Evolutionary conservation across 2,113 vertebrate genomes (phyloP).

Genomic region (Microcebus murinus): DNA sequence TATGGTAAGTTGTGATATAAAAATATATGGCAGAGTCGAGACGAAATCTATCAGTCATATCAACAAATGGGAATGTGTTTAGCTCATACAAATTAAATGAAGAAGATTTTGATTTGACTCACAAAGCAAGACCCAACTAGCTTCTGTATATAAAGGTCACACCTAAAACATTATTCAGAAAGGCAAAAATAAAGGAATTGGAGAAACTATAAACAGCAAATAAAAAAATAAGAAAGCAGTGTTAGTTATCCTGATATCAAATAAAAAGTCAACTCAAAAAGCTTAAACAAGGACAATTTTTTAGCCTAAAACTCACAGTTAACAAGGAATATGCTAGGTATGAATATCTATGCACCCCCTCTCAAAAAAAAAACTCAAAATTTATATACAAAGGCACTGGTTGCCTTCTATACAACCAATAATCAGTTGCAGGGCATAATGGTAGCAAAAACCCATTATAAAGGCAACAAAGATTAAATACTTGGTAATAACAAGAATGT

Average conservation of each 20-base stretch:
- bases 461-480: background rate
- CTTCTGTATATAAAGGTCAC: background rate
- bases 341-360: background rate
- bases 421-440: background rate
- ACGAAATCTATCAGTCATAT: background rate
- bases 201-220: background rate
- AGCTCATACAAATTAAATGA: background rate
- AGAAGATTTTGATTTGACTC: background rate
- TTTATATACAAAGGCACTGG: background rate
- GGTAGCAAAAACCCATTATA: background rate
- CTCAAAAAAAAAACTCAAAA: background rate
- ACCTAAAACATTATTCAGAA: background rate
- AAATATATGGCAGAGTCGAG: background rate
- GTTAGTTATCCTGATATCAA: background rate
- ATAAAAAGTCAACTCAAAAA: background rate
- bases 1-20: background rate
- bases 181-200: background rate
- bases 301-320: background rate
- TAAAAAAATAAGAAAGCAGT: background rate
- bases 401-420: background rate
- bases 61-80: background rate
- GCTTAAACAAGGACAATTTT: background rate
- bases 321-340: background rate
- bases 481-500: background rate
- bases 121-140: constrained; percentile 5